Evolutionary conservation across 2,888 invertebrate species (phyloP).

Genomic region (Rotaria sp.): DNA sequence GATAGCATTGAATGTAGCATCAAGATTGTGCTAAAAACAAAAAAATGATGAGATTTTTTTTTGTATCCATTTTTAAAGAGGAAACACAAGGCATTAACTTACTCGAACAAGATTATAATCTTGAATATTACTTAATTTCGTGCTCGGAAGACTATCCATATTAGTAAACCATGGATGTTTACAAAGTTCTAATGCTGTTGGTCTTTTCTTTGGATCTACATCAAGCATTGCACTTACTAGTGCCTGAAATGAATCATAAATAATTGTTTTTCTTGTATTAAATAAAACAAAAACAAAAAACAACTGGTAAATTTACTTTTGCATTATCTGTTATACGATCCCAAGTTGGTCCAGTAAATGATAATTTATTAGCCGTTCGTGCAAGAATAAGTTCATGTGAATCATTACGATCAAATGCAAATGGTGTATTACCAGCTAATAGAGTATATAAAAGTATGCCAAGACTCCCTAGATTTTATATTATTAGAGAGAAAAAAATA

Average conservation of each 20-base stretch:
- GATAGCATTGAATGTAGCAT: constrained; percentile 13
- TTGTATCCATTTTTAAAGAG: not conserved
- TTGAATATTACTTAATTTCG: constrained; percentile 55
- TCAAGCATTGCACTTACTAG: constrained; percentile 85
- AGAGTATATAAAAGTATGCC: constrained; percentile 89
- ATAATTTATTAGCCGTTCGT: not conserved
- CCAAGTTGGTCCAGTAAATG: constrained; percentile 23
- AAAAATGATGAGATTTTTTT: not conserved
- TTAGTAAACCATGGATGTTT: constrained; percentile 77
- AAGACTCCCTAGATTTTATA: constrained; percentile 63
- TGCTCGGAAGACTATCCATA: constrained; percentile 60
- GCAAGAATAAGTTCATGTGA: not conserved
- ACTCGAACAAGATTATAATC: constrained; percentile 45
- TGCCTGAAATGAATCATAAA: constrained; percentile 58
- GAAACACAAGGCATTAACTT: not conserved
- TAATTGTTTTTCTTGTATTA: not conserved
- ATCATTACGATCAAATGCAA: constrained; percentile 31
- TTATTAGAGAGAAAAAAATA: no score
- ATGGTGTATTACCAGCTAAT: constrained; percentile 49
- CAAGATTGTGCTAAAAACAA: constrained; percentile 7
- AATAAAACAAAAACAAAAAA: no score
- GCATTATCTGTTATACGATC: not conserved
- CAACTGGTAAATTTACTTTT: not conserved
- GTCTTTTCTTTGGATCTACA: constrained; percentile 79
- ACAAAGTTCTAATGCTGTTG: constrained; percentile 76